phyloP scores from a whole-genome alignment of 2,888 invertebrate species.

The Biston stratarius region DNA sequence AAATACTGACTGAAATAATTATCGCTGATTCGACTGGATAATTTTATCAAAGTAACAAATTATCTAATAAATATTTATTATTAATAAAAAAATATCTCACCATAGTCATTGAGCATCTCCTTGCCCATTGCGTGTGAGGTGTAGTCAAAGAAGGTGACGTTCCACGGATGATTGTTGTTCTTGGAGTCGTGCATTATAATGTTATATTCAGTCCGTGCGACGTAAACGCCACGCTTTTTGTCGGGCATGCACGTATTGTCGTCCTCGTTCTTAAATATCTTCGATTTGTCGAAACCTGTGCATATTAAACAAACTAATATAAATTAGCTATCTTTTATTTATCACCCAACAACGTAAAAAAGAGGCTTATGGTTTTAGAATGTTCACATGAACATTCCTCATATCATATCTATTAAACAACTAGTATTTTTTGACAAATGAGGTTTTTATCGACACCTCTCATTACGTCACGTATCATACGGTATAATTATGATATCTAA shows the following conservation, averaged over 20 bases:
- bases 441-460: no score
- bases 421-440: no score
- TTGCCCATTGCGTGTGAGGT: constrained; percentile 93
- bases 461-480: no score
- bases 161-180: constrained; percentile 92
- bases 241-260: constrained; percentile 90
- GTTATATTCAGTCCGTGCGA: constrained; percentile 96
- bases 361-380: no score
- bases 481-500: no score
- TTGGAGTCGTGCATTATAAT: constrained; percentile 97
- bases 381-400: no score
- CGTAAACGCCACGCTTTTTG: constrained; percentile 90
- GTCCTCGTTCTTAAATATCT: constrained; percentile 73
- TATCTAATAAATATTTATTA: no score
- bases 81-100: constrained; percentile 77
- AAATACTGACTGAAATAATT: no score
- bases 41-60: no score
- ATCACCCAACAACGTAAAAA: no score
- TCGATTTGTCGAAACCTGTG: constrained; percentile 77
- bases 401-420: no score
- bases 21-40: no score
- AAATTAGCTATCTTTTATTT: not conserved
- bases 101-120: constrained; percentile 92
- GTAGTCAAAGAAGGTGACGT: constrained; percentile 98
- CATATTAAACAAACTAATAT: constrained; percentile 29